A percentile compares a stretch with the other conserved stretches of the same genome.
phyloP scores from a whole-genome alignment of 1,140 invertebrate species.

The Pseudomyrmex gracilis region DNA sequence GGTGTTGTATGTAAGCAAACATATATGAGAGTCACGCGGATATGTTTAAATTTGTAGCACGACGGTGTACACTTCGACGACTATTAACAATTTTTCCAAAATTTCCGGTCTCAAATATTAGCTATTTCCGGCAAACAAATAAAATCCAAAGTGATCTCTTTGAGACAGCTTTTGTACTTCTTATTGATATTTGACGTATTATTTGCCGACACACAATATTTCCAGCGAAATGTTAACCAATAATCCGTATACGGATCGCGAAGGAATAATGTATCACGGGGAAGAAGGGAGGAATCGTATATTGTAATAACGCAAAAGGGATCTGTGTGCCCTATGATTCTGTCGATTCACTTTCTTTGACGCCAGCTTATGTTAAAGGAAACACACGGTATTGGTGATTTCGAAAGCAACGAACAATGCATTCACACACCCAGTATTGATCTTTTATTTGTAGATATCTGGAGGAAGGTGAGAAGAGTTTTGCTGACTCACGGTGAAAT shows the following conservation, averaged over 20 bases:
- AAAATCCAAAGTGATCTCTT: conserved; percentile 8
- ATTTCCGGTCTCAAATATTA: neutral
- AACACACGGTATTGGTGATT: conserved; percentile 27
- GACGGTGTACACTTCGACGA: neutral
- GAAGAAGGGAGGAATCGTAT: neutral
- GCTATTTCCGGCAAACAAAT: conserved; percentile 18
- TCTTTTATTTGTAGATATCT: conserved; percentile 41
- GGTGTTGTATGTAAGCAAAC: neutral
- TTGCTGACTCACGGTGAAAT: conserved; percentile 27
- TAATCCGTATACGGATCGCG: conserved; percentile 20
- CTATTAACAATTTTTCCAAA: conserved; percentile 2
- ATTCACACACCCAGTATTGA: neutral
- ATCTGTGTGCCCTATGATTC: conserved; percentile 8
- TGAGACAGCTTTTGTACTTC: conserved; percentile 6
- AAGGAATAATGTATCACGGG: neutral
- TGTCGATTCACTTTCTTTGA: conserved; percentile 27
- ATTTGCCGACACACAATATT: conserved; percentile 1
- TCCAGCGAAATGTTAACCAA: neutral
- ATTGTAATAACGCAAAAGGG: conserved; percentile 3
- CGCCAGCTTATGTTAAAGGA: conserved; percentile 27
- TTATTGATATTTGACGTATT: neutral
- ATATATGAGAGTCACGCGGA: neutral
- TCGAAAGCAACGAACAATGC: conserved; percentile 40
- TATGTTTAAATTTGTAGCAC: neutral
- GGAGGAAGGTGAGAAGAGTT: conserved; percentile 18